A percentile compares a stretch with the other conserved stretches of the same genome.
These are phyloP conservation scores for Eubucco bourcierii DNA, from an alignment of 2,113 vertebrate genomes.

Conservation along the genomic window DNA sequence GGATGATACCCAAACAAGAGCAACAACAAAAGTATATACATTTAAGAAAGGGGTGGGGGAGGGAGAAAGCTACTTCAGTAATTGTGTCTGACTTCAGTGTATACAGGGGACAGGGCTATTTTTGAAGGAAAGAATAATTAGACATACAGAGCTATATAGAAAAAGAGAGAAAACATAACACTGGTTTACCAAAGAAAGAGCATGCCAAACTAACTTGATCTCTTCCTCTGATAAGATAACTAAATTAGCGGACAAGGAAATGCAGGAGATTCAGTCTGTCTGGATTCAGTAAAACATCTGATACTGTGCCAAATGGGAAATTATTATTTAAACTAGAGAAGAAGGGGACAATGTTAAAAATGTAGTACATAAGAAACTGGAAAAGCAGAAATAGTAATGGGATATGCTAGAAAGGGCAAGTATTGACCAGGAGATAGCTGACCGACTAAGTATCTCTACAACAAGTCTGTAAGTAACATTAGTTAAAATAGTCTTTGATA, in stretches of 20 bases:
- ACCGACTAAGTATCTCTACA: not conserved
- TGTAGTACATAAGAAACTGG: not conserved
- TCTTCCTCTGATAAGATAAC: not conserved
- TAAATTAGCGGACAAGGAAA: slow-evolving; percentile 30
- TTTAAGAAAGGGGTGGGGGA: not conserved
- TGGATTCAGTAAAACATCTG: not conserved
- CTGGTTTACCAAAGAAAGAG: not conserved
- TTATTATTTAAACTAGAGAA: not conserved
- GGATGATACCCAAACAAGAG: not conserved
- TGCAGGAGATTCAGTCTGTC: not conserved
- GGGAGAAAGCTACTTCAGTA: not conserved
- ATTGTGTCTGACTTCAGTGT: not conserved
- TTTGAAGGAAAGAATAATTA: not conserved
- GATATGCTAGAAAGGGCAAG: not conserved
- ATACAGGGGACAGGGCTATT: not conserved
- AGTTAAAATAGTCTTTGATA: not conserved
- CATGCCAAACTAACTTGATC: not conserved
- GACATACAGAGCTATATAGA: not conserved
- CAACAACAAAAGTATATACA: not conserved
- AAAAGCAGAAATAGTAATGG: not conserved
- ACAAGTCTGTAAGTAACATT: not conserved
- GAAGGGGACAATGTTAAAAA: not conserved
- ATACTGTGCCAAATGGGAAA: not conserved
- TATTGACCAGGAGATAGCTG: not conserved
- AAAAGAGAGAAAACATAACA: not conserved